These are phyloP conservation scores for Nudaria mundana DNA, from an alignment of 2,888 invertebrate species.

Conservation along the genomic window DNA sequence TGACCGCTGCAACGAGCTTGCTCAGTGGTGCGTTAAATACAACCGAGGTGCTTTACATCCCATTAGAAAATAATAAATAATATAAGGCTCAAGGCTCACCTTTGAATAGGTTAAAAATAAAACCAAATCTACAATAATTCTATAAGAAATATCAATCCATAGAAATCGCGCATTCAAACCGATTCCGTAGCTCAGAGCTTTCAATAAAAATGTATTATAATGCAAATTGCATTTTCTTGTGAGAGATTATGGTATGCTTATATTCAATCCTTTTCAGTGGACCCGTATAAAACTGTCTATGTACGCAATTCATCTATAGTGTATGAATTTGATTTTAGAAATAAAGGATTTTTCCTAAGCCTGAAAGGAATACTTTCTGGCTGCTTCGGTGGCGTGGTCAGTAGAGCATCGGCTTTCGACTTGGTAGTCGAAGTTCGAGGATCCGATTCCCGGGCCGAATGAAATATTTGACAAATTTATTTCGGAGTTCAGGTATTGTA, in stretches of 20 bases:
- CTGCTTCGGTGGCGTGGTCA: no score
- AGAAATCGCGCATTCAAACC: slow-evolving; percentile 48
- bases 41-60: no score
- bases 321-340: slow-evolving; percentile 23
- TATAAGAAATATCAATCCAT: slow-evolving; percentile 31
- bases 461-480: no score
- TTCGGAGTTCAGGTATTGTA: no score
- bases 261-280: slow-evolving; percentile 51
- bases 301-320: no score
- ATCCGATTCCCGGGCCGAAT: no score
- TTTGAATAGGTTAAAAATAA: slow-evolving; percentile 14
- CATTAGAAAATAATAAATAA: no score
- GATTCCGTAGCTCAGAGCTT: slow-evolving; percentile 44
- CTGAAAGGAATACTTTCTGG: no score
- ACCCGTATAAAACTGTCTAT: slow-evolving; percentile 28
- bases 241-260: slow-evolving; percentile 48
- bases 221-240: slow-evolving; percentile 73
- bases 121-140: slow-evolving; percentile 22
- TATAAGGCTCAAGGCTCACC: slow-evolving; percentile 26
- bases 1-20: no score
- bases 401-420: no score
- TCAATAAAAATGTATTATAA: slow-evolving; percentile 73
- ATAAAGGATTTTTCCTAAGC: slow-evolving; percentile 11
- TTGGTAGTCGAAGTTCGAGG: no score
- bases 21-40: no score